Conservation (phyloP, 2,888 invertebrate genomes). For the Uropetala carovei region DNA sequence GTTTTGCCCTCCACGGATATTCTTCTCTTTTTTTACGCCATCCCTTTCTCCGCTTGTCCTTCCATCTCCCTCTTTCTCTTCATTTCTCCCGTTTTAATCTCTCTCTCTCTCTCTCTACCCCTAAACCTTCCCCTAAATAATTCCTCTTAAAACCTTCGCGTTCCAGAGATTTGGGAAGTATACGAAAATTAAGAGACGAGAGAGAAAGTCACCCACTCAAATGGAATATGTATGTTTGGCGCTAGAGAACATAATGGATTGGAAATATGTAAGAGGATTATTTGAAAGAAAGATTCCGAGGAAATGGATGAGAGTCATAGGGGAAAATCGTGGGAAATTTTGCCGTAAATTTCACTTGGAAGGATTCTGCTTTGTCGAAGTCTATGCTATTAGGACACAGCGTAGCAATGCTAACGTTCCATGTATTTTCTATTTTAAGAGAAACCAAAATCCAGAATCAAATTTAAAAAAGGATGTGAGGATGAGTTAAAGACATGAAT, state of each 20-base stretch:
- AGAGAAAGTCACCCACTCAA: neutral
- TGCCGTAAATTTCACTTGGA: neutral
- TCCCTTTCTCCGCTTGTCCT: neutral
- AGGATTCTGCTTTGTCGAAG: neutral
- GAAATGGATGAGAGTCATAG: neutral
- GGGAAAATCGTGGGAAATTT: neutral
- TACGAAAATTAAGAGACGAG: neutral
- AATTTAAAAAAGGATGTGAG: neutral
- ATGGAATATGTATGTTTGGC: conserved; percentile 24
- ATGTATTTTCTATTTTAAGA: neutral
- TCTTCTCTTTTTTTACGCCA: neutral
- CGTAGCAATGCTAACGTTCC: neutral
- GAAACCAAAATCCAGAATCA: neutral
- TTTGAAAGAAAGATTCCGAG: neutral
- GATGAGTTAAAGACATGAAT: neutral
- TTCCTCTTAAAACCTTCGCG: too few relatives aligned
- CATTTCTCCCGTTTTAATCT: neutral
- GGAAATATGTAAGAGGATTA: conserved; percentile 15
- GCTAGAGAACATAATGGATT: neutral
- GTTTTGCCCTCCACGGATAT: neutral
- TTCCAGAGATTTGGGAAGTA: neutral
- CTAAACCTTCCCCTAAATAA: neutral
- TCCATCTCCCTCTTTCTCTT: neutral
- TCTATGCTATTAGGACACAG: neutral
- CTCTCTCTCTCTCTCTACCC: neutral